Conservation (phyloP, 2,797 vertebrate genomes). For the Halcyon smyrnensis region DNA sequence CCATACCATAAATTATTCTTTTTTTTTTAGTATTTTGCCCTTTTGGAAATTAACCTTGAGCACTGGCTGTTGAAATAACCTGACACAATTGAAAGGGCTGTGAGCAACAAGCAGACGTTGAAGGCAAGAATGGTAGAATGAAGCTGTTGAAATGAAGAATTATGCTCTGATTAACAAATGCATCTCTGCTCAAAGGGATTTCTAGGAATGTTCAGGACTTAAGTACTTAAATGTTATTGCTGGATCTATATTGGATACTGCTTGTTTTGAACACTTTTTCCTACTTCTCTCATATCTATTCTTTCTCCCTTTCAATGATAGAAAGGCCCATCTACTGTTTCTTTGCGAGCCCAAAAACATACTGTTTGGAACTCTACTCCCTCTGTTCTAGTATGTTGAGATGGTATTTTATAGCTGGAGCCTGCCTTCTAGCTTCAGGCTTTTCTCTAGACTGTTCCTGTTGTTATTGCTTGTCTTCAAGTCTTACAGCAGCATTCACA, state of each 20-base stretch:
- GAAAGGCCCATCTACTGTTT: not conserved
- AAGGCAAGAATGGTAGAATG: not conserved
- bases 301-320: not conserved
- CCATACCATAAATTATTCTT: not conserved
- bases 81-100: not conserved
- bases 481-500: too few relatives aligned
- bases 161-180: not conserved
- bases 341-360: not conserved
- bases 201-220: not conserved
- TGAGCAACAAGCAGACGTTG: not conserved
- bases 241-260: not conserved
- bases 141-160: not conserved
- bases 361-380: not conserved
- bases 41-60: not conserved
- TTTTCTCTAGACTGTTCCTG: not conserved
- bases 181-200: accelerated
- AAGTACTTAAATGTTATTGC: not conserved
- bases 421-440: not conserved
- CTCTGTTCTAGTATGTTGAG: not conserved
- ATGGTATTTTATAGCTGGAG: not conserved
- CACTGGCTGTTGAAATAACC: not conserved
- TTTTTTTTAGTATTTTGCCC: not conserved
- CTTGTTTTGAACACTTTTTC: not conserved
- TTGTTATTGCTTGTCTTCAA: not conserved
- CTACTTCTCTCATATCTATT: not conserved